Base-by-base conservation (phyloP, 1,140 invertebrate genomes). In the Meloidogyne hapla region DNA sequence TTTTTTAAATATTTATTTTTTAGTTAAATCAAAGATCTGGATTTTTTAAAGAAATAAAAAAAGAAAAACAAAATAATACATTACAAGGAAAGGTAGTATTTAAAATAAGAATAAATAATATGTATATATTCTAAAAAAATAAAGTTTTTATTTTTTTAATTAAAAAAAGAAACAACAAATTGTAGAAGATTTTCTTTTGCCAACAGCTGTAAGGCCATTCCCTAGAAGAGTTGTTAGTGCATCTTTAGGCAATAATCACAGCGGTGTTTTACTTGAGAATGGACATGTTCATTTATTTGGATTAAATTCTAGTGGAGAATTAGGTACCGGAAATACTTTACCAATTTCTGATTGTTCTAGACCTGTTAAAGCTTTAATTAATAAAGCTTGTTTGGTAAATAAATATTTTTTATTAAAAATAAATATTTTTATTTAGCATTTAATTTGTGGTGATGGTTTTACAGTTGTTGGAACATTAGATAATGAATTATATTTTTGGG, bases 401-500 rank as follows among this genome's bases (percentile, higher is more conserved):
- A 63, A 18, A 26, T 42, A 66, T 45, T 38, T 78, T 12, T 18
- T 2, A 18, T n/a, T 18, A 18, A 18, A 18, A n/a, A 33, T n/a
- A 5, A 18, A 38, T 69, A n/a, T n/a, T n/a, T n/a, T n/a, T 69
- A 18, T 87, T 45, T 78, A 91, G 91, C 89, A 89, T 83, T 88
- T 91, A 13, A 88, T 90, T 75, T 92, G 91, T 87, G 91, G 91
- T 26, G 89, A 91, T 40, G 90, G 91, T 45, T 92, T 90, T 80
- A 91, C 91, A 1, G 88, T 92, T 33, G 90, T 90, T 48, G 90
- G 89, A 48, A 92, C 91, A 1, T 86, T 89, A 25, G 90, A 92
- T 75, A 92, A 92, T 84, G 90, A 91, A 73, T 87, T 92, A 1
- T 91, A 91, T 69, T 91, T 92, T 76, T 92, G 92, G 91, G 92